Evolutionary conservation across 1,140 invertebrate genomes (phyloP).

Genomic region (Reticulitermes speratus): DNA sequence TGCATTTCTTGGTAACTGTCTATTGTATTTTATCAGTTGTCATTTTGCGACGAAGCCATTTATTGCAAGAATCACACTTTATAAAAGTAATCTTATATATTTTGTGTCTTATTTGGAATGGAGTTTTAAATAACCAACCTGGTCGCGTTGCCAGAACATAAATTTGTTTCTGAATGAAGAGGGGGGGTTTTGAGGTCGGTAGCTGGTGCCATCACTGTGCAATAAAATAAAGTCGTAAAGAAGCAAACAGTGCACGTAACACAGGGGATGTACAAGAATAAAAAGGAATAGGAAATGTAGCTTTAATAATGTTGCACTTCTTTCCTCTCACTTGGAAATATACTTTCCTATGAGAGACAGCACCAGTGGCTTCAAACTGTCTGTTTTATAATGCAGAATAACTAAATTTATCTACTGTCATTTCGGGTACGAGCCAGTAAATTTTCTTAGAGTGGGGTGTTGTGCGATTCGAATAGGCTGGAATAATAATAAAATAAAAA

Average conservation of each 20-base stretch:
- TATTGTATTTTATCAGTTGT: neutral
- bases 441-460: too few species aligned
- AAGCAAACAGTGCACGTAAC: neutral
- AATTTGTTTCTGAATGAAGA: neutral
- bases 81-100: neutral
- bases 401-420: neutral
- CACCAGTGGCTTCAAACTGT: neutral
- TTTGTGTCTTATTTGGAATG: neutral
- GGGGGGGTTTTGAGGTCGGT: neutral
- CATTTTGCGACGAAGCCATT: neutral
- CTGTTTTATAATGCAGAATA: conserved; percentile 9
- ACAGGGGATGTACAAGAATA: neutral
- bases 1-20: too few species aligned
- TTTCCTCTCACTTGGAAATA: too few species aligned
- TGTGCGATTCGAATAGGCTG: too few species aligned
- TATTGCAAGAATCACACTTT: neutral
- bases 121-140: neutral
- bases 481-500: too few species aligned
- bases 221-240: neutral
- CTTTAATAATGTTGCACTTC: neutral
- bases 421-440: too few species aligned
- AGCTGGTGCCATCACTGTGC: neutral
- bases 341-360: neutral
- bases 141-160: neutral
- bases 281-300: conserved; percentile 6